A percentile compares a stretch with the other conserved stretches of the same genome.
Conservation (phyloP, 2,888 invertebrate genomes). For the Scaptomyza caliginosa region DNA sequence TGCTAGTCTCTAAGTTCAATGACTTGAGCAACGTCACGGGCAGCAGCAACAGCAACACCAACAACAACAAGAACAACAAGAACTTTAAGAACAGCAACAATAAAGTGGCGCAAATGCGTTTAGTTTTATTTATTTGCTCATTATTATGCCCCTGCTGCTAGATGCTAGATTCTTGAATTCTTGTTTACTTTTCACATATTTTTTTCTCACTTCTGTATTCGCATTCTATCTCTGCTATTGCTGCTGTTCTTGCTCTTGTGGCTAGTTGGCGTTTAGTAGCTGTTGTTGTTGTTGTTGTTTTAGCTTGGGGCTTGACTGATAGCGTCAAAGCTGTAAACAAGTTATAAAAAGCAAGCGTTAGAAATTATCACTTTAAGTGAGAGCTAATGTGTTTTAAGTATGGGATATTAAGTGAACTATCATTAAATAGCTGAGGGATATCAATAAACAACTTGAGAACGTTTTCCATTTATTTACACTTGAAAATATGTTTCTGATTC, state of each 20-base stretch:
- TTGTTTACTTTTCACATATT: conserved; percentile 75
- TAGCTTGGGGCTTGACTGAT: conserved; percentile 59
- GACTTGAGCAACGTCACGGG: conserved; percentile 81
- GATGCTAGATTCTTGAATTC: conserved; percentile 61
- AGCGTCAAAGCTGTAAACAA: conserved; percentile 71
- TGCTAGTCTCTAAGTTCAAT: conserved; percentile 79
- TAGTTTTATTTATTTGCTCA: conserved; percentile 77
- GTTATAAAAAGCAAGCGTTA: conserved; percentile 57
- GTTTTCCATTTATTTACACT: too few species aligned
- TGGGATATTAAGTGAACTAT: neutral
- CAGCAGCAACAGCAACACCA: conserved; percentile 52
- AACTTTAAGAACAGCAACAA: conserved; percentile 55
- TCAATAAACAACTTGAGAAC: neutral
- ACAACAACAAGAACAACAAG: conserved; percentile 21
- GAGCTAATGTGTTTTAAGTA: conserved; percentile 24
- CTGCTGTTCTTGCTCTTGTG: conserved; percentile 33
- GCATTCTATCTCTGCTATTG: conserved; percentile 3
- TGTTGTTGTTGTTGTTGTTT: conserved; percentile 31
- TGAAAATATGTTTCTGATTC: too few species aligned
- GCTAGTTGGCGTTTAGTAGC: conserved; percentile 7
- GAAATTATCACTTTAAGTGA: conserved; percentile 52
- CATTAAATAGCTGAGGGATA: neutral
- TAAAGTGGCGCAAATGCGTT: conserved; percentile 78
- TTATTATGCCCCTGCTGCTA: conserved; percentile 72
- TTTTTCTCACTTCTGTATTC: conserved; percentile 50